A percentile compares a stretch with the other conserved stretches of the same genome.
Conservation (phyloP, 2,888 invertebrate species). For the Tipula vernalis region DNA sequence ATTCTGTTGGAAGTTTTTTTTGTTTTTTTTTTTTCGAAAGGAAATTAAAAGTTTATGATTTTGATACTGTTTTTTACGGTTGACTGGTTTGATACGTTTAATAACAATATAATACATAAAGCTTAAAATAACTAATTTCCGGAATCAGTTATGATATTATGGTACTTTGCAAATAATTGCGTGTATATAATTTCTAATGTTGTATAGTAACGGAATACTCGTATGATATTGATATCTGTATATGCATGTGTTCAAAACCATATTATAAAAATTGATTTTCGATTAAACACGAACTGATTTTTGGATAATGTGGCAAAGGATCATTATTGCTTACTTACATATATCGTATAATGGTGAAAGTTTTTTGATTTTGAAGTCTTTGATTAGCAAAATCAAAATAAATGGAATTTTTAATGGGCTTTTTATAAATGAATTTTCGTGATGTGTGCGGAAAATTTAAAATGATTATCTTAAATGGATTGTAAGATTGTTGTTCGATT, state of each 20-base stretch:
- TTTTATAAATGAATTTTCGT: neutral
- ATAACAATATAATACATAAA: neutral
- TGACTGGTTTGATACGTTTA: neutral
- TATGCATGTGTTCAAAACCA: neutral
- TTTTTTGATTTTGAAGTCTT: neutral
- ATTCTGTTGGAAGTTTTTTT: neutral
- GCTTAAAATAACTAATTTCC: neutral
- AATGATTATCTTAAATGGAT: neutral
- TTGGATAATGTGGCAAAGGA: neutral
- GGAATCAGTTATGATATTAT: neutral
- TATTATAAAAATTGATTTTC: neutral
- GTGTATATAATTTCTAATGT: neutral
- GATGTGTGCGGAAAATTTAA: neutral
- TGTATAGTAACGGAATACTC: neutral
- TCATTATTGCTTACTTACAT: neutral
- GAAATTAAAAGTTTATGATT: neutral
- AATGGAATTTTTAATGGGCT: neutral
- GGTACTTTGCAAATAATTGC: slow-evolving; percentile 4
- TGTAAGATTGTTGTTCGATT: neutral
- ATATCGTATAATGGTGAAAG: neutral
- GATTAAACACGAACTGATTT: neutral
- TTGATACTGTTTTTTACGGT: neutral
- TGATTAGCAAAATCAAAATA: neutral
- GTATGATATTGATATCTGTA: neutral
- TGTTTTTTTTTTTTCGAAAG: neutral